These are phyloP conservation scores for Athripsodes cinereus DNA, from an alignment of 2,888 invertebrate species.

Conservation along the genomic window DNA sequence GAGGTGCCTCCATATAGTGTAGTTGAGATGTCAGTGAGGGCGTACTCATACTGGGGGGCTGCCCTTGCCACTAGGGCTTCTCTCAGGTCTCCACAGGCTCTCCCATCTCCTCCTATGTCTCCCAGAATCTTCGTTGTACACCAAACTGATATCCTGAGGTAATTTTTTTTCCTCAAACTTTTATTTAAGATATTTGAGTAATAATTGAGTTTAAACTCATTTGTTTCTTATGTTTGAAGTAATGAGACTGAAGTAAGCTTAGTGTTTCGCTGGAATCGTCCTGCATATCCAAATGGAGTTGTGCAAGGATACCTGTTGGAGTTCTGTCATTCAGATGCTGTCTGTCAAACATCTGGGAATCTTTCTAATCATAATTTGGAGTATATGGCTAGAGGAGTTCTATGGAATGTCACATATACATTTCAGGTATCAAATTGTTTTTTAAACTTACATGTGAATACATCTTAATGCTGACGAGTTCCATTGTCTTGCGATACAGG, in stretches of 20 bases:
- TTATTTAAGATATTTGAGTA: not conserved
- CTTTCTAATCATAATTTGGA: constrained; percentile 50
- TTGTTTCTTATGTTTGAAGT: constrained; percentile 12
- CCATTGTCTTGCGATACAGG: no score
- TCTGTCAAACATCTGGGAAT: constrained; percentile 47
- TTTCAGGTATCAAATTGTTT: no score
- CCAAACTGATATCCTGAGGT: constrained; percentile 21
- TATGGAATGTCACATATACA: constrained; percentile 58
- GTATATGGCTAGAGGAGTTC: constrained; percentile 51
- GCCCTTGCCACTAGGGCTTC: constrained; percentile 56
- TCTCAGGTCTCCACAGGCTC: constrained; percentile 73
- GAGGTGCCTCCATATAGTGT: constrained; percentile 62
- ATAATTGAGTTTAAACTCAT: not conserved
- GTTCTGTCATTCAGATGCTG: constrained; percentile 56
- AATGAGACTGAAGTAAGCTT: constrained; percentile 42
- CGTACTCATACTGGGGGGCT: constrained; percentile 81
- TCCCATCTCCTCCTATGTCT: constrained; percentile 67
- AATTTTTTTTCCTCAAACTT: not conserved
- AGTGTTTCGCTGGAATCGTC: constrained; percentile 76
- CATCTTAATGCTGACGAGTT: not conserved
- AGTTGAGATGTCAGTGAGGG: constrained; percentile 67
- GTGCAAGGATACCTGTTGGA: constrained; percentile 65
- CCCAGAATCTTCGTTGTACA: constrained; percentile 64
- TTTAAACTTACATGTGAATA: not conserved
- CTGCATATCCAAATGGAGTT: constrained; percentile 66